Percentiles rank a stretch among this genome's conserved stretches.
These are phyloP conservation scores for Blera fallax DNA, from an alignment of 2,888 invertebrate species.

Conservation along the genomic window DNA sequence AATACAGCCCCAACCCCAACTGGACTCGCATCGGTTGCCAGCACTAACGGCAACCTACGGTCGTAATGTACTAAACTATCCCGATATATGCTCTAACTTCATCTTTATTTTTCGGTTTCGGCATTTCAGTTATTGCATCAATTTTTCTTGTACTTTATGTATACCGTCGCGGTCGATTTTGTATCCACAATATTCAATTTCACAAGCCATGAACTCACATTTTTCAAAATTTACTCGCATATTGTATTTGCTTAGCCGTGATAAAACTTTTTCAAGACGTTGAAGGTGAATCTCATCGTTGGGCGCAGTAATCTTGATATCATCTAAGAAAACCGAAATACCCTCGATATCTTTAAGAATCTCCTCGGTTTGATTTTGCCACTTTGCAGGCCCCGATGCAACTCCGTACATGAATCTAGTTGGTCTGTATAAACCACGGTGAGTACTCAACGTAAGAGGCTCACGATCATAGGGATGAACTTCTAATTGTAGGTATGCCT, in stretches of 20 bases:
- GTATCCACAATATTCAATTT: constrained; percentile 75
- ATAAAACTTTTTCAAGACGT: constrained; percentile 70
- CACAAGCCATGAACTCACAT: constrained; percentile 73
- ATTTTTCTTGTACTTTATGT: constrained; percentile 75
- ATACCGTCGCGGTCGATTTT: constrained; percentile 74
- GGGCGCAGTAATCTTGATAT: constrained; percentile 74
- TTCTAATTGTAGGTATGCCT: constrained; percentile 78
- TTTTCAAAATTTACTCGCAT: constrained; percentile 75
- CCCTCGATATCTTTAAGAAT: constrained; percentile 73
- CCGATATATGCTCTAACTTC: constrained; percentile 74
- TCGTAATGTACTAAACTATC: constrained; percentile 74
- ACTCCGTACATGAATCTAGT: constrained; percentile 76
- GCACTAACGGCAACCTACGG: constrained; percentile 64
- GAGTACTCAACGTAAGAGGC: constrained; percentile 76
- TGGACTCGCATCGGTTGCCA: constrained; percentile 71
- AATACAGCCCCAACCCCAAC: background rate
- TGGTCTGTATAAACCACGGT: constrained; percentile 76
- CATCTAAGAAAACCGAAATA: constrained; percentile 74
- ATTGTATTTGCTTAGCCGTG: constrained; percentile 70
- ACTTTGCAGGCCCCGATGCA: constrained; percentile 76
- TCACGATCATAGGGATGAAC: constrained; percentile 74
- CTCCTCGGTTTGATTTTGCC: constrained; percentile 76
- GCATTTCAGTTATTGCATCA: constrained; percentile 74
- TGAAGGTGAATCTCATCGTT: constrained; percentile 72
- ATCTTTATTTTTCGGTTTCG: constrained; percentile 59